Evolutionary conservation across 2,113 vertebrate genomes (phyloP).

Genomic region (Pterocles orientalis): DNA sequence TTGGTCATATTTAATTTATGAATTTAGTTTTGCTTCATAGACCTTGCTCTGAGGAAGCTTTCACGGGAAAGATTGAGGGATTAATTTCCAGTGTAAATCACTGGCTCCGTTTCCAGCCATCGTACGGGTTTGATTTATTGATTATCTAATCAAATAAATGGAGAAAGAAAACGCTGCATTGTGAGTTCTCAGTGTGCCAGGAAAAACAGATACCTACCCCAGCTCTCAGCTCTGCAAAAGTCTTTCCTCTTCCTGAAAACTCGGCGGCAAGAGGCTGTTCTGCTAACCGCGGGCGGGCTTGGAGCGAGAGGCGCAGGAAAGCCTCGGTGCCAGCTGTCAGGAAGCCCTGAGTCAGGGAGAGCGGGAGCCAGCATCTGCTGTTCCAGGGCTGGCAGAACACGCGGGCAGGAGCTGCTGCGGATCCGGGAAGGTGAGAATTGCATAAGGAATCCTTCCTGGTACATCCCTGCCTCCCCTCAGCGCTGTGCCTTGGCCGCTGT

Average conservation of each 20-base stretch:
- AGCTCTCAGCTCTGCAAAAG: neutral
- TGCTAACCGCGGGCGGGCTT: neutral
- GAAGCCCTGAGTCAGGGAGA: slow-evolving; percentile 10
- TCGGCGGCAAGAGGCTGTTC: neutral
- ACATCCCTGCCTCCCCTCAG: neutral
- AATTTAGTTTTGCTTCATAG: slow-evolving; percentile 57
- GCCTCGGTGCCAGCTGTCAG: slow-evolving; percentile 31
- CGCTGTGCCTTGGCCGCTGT: neutral
- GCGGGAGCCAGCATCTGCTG: slow-evolving; percentile 14
- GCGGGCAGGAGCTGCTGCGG: slow-evolving; percentile 30
- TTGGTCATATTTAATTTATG: slow-evolving; percentile 64
- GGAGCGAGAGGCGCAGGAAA: neutral
- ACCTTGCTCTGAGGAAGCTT: slow-evolving; percentile 16
- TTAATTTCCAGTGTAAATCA: slow-evolving; percentile 57
- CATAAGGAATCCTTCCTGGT: slow-evolving; percentile 26
- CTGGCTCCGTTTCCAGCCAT: neutral
- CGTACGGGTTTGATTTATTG: slow-evolving; percentile 39
- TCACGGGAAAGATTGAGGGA: slow-evolving; percentile 10
- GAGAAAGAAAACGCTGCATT: neutral
- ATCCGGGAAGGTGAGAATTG: slow-evolving; percentile 59
- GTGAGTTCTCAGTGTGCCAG: neutral
- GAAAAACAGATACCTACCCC: neutral
- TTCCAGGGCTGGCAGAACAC: slow-evolving; percentile 12
- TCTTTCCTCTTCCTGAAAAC: neutral
- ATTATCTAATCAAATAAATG: slow-evolving; percentile 21